phyloP scores from a whole-genome alignment of 2,888 invertebrate genomes.

The Linnaemya tessellans region DNA sequence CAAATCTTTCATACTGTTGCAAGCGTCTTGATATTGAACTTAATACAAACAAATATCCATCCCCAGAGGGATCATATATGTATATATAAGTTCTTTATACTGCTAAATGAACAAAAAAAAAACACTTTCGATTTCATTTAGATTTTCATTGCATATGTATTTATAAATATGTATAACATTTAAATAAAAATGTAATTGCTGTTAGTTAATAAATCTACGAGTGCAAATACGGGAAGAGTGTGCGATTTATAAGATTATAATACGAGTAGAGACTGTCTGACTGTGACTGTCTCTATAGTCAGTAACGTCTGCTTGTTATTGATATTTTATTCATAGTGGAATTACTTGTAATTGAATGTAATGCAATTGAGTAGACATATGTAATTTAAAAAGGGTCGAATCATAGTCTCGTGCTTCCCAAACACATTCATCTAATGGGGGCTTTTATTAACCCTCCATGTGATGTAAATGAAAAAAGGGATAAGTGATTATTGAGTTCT shows the following conservation, averaged over 20 bases:
- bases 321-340: slow-evolving; percentile 19
- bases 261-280: slow-evolving; percentile 59
- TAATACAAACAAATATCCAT: background rate
- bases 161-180: slow-evolving; percentile 1
- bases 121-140: slow-evolving; percentile 69
- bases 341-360: background rate
- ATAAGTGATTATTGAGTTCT: too few relatives aligned
- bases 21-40: background rate
- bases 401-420: slow-evolving; percentile 57
- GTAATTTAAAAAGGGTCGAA: slow-evolving; percentile 58
- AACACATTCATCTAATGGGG: slow-evolving; percentile 9
- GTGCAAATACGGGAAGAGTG: slow-evolving; percentile 22
- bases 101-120: slow-evolving; percentile 35
- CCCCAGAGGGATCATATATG: background rate
- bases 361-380: slow-evolving; percentile 7
- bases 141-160: slow-evolving; percentile 8
- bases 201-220: slow-evolving; percentile 4
- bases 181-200: slow-evolving; percentile 5
- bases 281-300: slow-evolving; percentile 21
- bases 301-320: slow-evolving; percentile 57
- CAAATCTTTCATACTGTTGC: background rate
- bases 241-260: slow-evolving; percentile 20
- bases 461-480: background rate
- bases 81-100: background rate
- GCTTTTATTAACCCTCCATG: slow-evolving; percentile 46